Evolutionary conservation across 2,113 vertebrate genomes (phyloP).

Genomic region (Lophura nycthemera): DNA sequence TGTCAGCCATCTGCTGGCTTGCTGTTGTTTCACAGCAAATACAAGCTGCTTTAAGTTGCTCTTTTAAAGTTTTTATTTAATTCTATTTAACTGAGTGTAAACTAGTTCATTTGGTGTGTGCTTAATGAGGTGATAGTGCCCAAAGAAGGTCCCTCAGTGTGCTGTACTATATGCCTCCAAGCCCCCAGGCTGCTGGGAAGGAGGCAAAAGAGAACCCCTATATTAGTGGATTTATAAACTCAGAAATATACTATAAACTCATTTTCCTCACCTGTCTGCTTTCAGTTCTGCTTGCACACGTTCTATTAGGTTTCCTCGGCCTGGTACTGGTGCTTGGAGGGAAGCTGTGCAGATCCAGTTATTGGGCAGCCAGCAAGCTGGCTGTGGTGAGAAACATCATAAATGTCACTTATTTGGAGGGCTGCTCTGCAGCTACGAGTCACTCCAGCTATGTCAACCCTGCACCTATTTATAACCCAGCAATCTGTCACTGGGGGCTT

Average conservation of each 20-base stretch:
- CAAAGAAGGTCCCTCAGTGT: neutral
- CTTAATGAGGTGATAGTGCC: neutral
- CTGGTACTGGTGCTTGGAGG: neutral
- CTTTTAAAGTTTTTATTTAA: neutral
- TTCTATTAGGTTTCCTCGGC: neutral
- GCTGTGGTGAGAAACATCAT: slow-evolving; percentile 53
- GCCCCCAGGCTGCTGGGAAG: neutral
- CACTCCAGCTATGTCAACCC: slow-evolving; percentile 61
- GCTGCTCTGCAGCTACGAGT: slow-evolving; percentile 45
- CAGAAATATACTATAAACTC: neutral
- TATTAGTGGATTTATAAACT: neutral
- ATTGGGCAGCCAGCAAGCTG: slow-evolving; percentile 16
- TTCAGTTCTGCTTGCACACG: neutral
- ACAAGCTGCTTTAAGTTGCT: neutral
- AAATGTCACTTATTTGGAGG: slow-evolving; percentile 67
- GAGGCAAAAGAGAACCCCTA: neutral
- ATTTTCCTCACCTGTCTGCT: neutral
- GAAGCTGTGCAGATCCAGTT: neutral
- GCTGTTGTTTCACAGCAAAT: slow-evolving; percentile 18
- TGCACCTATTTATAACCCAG: slow-evolving; percentile 70
- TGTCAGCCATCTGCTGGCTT: slow-evolving; percentile 58
- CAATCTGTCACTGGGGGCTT: slow-evolving; percentile 67
- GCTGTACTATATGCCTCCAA: neutral
- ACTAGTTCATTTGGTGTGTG: neutral
- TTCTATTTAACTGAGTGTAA: neutral